phyloP scores from a whole-genome alignment of 2,888 invertebrate species.

The Anticlea derivata region DNA sequence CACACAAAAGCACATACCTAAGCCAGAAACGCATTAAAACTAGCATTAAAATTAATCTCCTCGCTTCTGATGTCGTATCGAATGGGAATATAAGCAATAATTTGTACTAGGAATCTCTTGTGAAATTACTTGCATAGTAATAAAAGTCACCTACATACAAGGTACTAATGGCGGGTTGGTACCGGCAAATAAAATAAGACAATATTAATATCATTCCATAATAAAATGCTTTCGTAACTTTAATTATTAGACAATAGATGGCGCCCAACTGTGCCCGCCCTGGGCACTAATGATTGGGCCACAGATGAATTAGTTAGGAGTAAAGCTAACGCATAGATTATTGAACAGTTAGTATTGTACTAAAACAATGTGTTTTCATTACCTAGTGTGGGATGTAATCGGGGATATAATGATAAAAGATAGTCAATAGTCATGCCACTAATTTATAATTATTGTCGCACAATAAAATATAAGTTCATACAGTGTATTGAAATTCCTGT shows the following conservation, averaged over 20 bases:
- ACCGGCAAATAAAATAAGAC: background rate
- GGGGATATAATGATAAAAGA: slow-evolving; percentile 1
- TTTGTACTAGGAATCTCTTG: slow-evolving; percentile 7
- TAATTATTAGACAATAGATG: slow-evolving; percentile 74
- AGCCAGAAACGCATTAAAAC: slow-evolving; percentile 17
- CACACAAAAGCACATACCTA: slow-evolving; percentile 1
- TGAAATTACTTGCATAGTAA: too few relatives aligned
- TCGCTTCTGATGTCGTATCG: slow-evolving; percentile 4
- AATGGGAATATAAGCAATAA: slow-evolving; percentile 2
- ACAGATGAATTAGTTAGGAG: slow-evolving; percentile 21
- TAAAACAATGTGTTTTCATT: slow-evolving; percentile 54
- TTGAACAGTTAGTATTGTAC: background rate
- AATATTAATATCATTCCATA: slow-evolving; percentile 58
- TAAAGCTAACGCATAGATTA: background rate
- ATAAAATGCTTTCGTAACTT: slow-evolving; percentile 66
- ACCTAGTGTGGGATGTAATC: slow-evolving; percentile 19
- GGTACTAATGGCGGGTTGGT: too few relatives aligned
- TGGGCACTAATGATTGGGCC: slow-evolving; percentile 46
- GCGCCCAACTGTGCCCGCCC: slow-evolving; percentile 62
- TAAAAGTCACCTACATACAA: too few relatives aligned
- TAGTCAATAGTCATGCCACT: background rate
- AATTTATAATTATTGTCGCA: background rate
- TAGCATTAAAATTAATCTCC: slow-evolving; percentile 16
- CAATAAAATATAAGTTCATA: background rate
- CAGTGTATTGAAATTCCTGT: too few relatives aligned